Evolutionary conservation across 1,140 invertebrate genomes (phyloP).

Genomic region (Muscidifurax raptorellus): DNA sequence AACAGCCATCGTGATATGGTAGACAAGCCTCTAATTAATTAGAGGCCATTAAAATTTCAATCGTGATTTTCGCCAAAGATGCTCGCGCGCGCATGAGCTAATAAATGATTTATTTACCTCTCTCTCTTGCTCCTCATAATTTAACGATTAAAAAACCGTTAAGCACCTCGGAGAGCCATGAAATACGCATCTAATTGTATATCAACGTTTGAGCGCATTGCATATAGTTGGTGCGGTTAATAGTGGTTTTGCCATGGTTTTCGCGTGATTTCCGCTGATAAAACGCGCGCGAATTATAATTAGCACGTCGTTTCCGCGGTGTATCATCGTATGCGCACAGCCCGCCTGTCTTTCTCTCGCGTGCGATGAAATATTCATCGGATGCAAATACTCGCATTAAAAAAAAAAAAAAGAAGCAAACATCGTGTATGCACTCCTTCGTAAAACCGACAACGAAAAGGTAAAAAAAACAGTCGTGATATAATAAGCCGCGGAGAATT

Average conservation of each 20-base stretch:
- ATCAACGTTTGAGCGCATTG: neutral
- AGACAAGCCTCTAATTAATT: no score
- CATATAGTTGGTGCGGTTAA: neutral
- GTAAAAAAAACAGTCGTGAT: no score
- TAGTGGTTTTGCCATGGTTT: conserved; percentile 27
- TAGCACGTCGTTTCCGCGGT: conserved; percentile 51
- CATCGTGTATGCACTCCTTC: neutral
- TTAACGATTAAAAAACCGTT: neutral
- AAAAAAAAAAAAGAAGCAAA: conserved; percentile 43
- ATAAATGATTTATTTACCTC: conserved; percentile 7
- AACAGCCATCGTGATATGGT: no score
- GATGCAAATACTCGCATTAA: conserved; percentile 65
- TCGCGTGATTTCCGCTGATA: conserved; percentile 51
- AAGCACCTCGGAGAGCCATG: neutral
- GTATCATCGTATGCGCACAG: neutral
- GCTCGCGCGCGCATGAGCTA: neutral
- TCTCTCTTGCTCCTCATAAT: no score
- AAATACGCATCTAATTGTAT: conserved; percentile 14
- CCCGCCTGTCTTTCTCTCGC: conserved; percentile 30
- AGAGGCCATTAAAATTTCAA: no score
- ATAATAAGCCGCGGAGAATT: conserved; percentile 55
- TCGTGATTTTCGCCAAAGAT: no score
- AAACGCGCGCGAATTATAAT: conserved; percentile 36
- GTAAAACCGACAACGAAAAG: neutral
- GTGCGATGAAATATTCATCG: conserved; percentile 68